Base-by-base conservation (phyloP, 2,113 vertebrate genomes). In the Nycticebus coucang region DNA sequence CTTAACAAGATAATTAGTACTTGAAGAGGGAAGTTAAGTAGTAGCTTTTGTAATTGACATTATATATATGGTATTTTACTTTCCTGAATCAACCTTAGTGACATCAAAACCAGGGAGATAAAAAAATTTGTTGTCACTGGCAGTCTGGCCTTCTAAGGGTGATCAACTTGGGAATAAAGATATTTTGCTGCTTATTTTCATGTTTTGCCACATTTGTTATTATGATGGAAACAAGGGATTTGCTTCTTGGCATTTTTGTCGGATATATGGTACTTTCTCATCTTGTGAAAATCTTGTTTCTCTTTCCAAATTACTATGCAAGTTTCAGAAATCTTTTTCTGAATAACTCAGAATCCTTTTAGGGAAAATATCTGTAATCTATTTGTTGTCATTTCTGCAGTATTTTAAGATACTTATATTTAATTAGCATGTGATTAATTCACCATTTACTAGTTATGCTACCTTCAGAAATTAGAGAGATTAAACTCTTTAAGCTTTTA, bases 201-300 rank as follows among this genome's bases (percentile, higher is more conserved):
- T 80, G 81, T 30, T 89, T 92, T 82, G 35, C 28, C 4, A 60
- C 22, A 66, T 93, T 87, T 91, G 59, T 33, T 60, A 91, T 3
- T 85, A 2, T 71, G 10, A 80, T 14, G 91, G 64, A 95, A 97
- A 91, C 1, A 87, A 86, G 50, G 59, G 15, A 66, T 72, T 94
- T 80, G 75, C 59, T 92, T 95, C 59, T 94, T 91, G 53, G 41
- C 22, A 59, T 71, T 95, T 91, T 94, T 93, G 18, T 86, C 83
- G n/a, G n/a, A 87, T 90, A 57, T 79, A 79, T 18, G 19, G 28
- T 69, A 33, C 19, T 87, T 95, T 84, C 35, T 87, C 35, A 64
- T 10, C 24, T 80, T 91, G 33, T 81, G 71, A 91, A 59, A 75
- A 75, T 37, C 41, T 66, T 95, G 66, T 94, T 93, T 89, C 50